phyloP scores from a whole-genome alignment of 2,113 vertebrate genomes.

The Hypocryptadius cinnamomeus region DNA sequence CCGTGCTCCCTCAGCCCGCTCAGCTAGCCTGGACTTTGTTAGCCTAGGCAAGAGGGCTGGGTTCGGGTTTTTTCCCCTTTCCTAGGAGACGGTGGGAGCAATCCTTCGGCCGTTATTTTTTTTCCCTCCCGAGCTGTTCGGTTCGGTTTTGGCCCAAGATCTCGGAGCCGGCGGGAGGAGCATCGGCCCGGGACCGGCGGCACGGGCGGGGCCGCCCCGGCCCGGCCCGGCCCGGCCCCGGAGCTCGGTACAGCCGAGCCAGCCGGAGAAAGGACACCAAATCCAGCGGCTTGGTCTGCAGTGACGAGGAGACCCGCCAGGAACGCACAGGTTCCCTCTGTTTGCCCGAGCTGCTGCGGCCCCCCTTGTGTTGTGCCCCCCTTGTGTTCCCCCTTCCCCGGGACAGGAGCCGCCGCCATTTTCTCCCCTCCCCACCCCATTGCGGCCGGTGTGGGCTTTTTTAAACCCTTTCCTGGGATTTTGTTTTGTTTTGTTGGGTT shows the following conservation, averaged over 20 bases:
- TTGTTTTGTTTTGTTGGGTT: neutral
- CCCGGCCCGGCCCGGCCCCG: neutral
- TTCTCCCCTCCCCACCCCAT: neutral
- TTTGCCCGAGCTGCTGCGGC: too few species aligned
- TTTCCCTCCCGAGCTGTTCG: accelerated
- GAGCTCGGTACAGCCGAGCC: neutral
- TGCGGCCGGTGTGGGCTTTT: neutral
- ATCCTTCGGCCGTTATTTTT: neutral
- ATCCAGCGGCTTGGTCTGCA: neutral
- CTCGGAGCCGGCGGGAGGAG: neutral
- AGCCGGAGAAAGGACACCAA: accelerated
- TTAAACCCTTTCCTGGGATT: neutral
- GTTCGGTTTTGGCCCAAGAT: too few species aligned
- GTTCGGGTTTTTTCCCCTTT: neutral
- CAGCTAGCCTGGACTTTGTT: too few species aligned
- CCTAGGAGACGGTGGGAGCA: neutral
- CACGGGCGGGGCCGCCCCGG: too few species aligned
- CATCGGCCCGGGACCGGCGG: neutral
- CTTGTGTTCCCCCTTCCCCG: neutral
- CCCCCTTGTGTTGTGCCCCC: neutral
- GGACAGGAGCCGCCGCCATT: neutral
- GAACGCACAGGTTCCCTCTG: neutral
- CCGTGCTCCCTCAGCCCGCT: too few species aligned
- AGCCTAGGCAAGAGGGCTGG: neutral
- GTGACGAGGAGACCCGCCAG: neutral